phyloP scores from a whole-genome alignment of 1,140 invertebrate species.

The Drosophila rufa region DNA sequence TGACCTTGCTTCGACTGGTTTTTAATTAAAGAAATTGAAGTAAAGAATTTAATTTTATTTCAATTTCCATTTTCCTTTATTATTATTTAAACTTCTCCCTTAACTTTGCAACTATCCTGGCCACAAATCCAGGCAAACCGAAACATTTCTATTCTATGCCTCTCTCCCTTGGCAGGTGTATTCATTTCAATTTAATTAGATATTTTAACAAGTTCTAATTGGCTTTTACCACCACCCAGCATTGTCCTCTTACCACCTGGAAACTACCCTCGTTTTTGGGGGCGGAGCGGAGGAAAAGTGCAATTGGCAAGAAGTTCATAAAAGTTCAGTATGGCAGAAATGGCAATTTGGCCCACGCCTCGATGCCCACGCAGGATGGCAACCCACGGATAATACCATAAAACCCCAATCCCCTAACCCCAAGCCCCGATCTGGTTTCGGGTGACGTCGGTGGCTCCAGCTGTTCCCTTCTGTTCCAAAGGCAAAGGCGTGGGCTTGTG shows the following conservation, averaged over 20 bases:
- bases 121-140: not conserved
- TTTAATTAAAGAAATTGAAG: too few relatives aligned
- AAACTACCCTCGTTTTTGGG: not conserved
- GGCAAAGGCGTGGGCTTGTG: not conserved
- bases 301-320: conserved; percentile 38
- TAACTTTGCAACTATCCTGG: not conserved
- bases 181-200: conserved; percentile 34
- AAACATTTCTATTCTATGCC: conserved; percentile 3
- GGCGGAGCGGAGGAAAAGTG: conserved; percentile 6
- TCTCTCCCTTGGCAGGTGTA: conserved; percentile 13
- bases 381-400: conserved; percentile 4
- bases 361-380: conserved; percentile 25
- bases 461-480: conserved; percentile 14
- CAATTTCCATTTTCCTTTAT: not conserved
- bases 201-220: conserved; percentile 43
- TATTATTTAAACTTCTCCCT: not conserved
- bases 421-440: conserved; percentile 9
- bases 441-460: conserved; percentile 35
- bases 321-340: conserved; percentile 23
- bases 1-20: not conserved
- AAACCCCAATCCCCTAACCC: not conserved
- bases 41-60: not conserved
- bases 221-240: conserved; percentile 8
- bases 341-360: conserved; percentile 34
- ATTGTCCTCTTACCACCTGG: not conserved